phyloP scores from a whole-genome alignment of 2,113 vertebrate species.

The Hemiprocne comata region DNA sequence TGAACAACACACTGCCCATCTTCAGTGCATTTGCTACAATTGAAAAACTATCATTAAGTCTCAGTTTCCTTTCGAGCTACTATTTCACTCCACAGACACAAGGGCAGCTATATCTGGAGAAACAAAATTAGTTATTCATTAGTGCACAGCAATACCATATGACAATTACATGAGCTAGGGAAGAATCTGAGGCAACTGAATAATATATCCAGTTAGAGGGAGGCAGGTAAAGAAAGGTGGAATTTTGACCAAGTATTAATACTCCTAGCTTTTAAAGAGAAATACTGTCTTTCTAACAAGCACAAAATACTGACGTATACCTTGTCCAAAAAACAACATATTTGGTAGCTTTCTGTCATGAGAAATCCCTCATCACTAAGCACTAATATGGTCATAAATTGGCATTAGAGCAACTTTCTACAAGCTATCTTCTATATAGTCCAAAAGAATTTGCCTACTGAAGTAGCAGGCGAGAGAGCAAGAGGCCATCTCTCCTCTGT shows the following conservation, averaged over 20 bases:
- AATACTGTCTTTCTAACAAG: neutral
- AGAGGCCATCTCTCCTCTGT: neutral
- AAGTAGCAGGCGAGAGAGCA: neutral
- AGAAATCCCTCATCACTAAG: neutral
- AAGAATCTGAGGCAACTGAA: neutral
- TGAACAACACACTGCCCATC: neutral
- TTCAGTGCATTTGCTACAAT: neutral
- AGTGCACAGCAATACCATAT: neutral
- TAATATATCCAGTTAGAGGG: neutral
- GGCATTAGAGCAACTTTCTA: neutral
- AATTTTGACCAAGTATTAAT: slow-evolving; percentile 3
- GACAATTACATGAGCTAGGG: neutral
- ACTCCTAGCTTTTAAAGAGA: neutral
- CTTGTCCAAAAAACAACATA: neutral
- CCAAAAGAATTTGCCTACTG: neutral
- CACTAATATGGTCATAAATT: neutral
- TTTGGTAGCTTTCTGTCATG: neutral
- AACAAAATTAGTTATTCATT: slow-evolving; percentile 52
- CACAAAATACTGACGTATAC: neutral
- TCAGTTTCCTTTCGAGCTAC: neutral
- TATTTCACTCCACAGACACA: slow-evolving; percentile 16
- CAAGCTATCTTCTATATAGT: neutral
- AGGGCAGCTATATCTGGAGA: slow-evolving; percentile 7
- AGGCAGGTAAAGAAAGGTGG: slow-evolving; percentile 1
- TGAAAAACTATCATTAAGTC: neutral